Evolutionary conservation across 2,888 invertebrate genomes (phyloP).

Genomic region (Drosophila maculinotata): DNA sequence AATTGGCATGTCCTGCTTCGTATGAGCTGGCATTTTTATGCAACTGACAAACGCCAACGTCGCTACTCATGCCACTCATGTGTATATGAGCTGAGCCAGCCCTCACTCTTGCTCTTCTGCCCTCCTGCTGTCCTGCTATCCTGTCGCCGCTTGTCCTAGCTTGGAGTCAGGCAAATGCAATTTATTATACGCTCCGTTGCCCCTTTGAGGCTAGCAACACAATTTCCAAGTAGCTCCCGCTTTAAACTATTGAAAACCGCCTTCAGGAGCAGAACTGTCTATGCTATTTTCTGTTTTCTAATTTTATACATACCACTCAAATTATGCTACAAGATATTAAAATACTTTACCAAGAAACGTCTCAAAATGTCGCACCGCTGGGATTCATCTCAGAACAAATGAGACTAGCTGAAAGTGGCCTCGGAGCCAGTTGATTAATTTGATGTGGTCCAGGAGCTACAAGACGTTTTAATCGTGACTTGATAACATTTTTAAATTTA

Average conservation of each 20-base stretch:
- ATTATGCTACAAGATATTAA: constrained; percentile 26
- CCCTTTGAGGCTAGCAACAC: constrained; percentile 35
- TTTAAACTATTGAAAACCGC: constrained; percentile 51
- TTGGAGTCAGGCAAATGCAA: constrained; percentile 57
- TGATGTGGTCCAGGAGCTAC: background rate
- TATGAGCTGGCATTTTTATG: constrained; percentile 79
- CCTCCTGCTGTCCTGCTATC: background rate
- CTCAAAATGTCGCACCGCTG: constrained; percentile 17
- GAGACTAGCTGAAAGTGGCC: constrained; percentile 13
- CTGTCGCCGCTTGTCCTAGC: background rate
- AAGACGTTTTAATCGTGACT: background rate
- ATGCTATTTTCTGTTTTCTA: background rate
- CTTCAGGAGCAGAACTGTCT: constrained; percentile 9
- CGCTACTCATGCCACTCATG: constrained; percentile 47
- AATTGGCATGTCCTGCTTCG: constrained; percentile 68
- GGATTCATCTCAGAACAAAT: constrained; percentile 8
- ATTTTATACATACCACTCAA: constrained; percentile 9
- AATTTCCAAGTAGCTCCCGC: constrained; percentile 22
- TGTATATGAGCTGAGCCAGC: constrained; percentile 31
- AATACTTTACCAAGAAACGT: constrained; percentile 8
- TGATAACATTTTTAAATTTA: too few relatives aligned
- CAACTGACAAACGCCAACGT: constrained; percentile 73
- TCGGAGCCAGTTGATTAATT: background rate
- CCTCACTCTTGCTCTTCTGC: background rate
- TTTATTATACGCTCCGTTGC: constrained; percentile 74